Conservation (phyloP, 2,888 invertebrate species). For the Brachynemurus nebulosus region DNA sequence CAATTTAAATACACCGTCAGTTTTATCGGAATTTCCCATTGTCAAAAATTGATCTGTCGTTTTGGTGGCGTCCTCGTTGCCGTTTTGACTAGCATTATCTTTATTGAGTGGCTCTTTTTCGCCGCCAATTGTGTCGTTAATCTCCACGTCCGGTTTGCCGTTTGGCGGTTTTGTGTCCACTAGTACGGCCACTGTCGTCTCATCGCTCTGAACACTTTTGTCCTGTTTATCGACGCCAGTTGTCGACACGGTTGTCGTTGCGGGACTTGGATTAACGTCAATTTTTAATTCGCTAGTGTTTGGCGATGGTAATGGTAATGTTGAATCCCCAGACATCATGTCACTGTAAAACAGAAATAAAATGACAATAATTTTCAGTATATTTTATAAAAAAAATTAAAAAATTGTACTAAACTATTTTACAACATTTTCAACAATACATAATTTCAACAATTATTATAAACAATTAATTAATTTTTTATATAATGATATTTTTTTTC, state of each 20-base stretch:
- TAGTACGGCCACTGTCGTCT: neutral
- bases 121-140: too few relatives aligned
- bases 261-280: neutral
- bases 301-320: neutral
- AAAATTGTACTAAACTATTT: too few relatives aligned
- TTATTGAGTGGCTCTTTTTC: neutral
- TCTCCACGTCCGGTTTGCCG: too few relatives aligned
- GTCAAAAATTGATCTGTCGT: too few relatives aligned
- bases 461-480: too few relatives aligned
- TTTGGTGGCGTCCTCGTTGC: too few relatives aligned
- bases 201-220: neutral
- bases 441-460: too few relatives aligned
- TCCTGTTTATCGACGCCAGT: neutral
- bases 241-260: neutral
- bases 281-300: constrained; percentile 2
- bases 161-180: neutral
- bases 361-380: too few relatives aligned
- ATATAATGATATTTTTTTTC: too few relatives aligned
- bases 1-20: neutral
- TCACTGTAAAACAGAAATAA: constrained; percentile 25
- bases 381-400: too few relatives aligned
- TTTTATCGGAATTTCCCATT: neutral
- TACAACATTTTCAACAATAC: too few relatives aligned
- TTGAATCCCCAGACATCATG: constrained; percentile 25
- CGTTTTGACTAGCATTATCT: neutral